A percentile compares a stretch with the other conserved stretches of the same genome.
Conservation (phyloP, 2,888 invertebrate genomes). For the Macaria notata region DNA sequence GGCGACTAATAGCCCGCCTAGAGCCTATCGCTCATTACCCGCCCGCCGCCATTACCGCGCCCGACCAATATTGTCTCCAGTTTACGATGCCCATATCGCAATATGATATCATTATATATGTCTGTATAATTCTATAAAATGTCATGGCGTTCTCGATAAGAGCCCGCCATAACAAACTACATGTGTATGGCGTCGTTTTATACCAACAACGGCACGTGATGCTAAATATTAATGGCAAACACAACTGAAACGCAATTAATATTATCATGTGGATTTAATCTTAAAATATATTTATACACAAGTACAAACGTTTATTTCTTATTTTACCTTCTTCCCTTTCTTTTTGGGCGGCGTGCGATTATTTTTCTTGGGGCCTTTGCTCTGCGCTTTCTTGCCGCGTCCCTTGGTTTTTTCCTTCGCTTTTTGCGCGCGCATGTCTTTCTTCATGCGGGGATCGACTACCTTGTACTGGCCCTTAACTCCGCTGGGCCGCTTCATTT, state of each 20-base stretch:
- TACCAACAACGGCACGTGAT: slow-evolving; percentile 8
- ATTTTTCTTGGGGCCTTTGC: slow-evolving; percentile 42
- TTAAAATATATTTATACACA: slow-evolving; percentile 12
- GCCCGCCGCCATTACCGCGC: slow-evolving; percentile 34
- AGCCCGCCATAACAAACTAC: neutral
- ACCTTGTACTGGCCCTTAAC: slow-evolving; percentile 96
- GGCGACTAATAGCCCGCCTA: slow-evolving; percentile 46
- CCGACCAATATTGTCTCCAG: slow-evolving; percentile 25
- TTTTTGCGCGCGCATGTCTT: slow-evolving; percentile 90
- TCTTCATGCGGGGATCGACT: slow-evolving; percentile 98
- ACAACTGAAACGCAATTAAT: slow-evolving; percentile 13
- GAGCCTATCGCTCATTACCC: slow-evolving; percentile 19
- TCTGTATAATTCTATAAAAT: slow-evolving; percentile 3
- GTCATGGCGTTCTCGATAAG: neutral
- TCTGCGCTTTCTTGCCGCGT: slow-evolving; percentile 64
- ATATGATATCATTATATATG: neutral
- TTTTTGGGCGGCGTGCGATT: slow-evolving; percentile 45
- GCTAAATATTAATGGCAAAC: neutral
- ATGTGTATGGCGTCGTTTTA: slow-evolving; percentile 1
- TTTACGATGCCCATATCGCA: slow-evolving; percentile 8
- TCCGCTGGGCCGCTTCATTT: slow-evolving; percentile 90
- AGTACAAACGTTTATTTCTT: slow-evolving; percentile 29
- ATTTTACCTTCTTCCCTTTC: slow-evolving; percentile 59
- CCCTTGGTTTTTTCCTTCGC: slow-evolving; percentile 83
- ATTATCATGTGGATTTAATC: slow-evolving; percentile 20